These are phyloP conservation scores for Ostrea denselamellosa DNA, from an alignment of 1,140 invertebrate species.

Conservation along the genomic window DNA sequence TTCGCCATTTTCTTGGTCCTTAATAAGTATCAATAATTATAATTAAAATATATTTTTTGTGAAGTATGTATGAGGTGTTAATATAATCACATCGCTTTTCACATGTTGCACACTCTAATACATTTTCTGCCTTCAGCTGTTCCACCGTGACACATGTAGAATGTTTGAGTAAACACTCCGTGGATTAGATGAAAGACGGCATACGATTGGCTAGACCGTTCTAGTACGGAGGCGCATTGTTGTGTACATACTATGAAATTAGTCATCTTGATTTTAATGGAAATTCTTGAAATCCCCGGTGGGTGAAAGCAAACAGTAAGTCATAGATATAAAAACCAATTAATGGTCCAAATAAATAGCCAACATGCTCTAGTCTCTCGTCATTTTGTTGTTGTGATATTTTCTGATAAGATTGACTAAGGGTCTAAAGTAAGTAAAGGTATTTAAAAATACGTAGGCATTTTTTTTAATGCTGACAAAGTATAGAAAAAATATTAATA, in stretches of 20 bases:
- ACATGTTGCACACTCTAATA: background rate
- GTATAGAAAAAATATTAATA: no score
- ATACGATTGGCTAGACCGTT: constrained; percentile 20
- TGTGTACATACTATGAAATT: constrained; percentile 24
- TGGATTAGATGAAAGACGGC: constrained; percentile 27
- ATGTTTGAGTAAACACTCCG: constrained; percentile 26
- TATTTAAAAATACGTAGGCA: no score
- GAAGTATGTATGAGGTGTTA: constrained; percentile 5
- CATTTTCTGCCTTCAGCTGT: constrained; percentile 11
- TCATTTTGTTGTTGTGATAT: background rate
- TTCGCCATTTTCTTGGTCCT: constrained; percentile 43
- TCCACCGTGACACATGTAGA: constrained; percentile 13
- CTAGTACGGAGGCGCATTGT: constrained; percentile 30
- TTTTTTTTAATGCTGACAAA: no score
- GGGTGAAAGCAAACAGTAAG: constrained; percentile 28
- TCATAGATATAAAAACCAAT: background rate
- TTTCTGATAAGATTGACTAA: no score
- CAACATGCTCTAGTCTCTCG: background rate
- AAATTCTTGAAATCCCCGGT: background rate
- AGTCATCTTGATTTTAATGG: constrained; percentile 33
- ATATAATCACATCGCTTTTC: constrained; percentile 2
- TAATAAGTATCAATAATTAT: background rate
- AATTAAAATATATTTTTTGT: background rate
- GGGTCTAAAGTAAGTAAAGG: no score
- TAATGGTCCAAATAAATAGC: constrained; percentile 6